Base-by-base conservation (phyloP, 2,113 vertebrate species). In the Leptocoma aspasia region DNA sequence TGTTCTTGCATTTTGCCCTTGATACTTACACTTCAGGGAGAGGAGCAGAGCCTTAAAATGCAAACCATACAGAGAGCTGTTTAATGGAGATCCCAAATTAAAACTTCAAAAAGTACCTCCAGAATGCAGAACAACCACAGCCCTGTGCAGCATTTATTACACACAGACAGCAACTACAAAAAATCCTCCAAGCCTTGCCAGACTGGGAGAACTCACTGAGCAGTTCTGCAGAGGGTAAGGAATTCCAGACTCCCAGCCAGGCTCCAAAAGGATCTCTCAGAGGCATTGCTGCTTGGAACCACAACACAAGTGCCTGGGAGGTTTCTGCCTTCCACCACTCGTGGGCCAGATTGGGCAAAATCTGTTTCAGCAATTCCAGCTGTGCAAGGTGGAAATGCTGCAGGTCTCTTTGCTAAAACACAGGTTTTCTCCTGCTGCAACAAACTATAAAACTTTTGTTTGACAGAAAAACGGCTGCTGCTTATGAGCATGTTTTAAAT, bases 261-360 rank as follows among this genome's bases (percentile, higher is more conserved):
- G 13, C 39, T 72, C 86, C 63, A 57, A 20, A 9, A 53, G 8
- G 18, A 39, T 19, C 18, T 37, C 54, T 11, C 9, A 7, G 53
- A 76, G 68, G 80, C 80, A 69, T 2, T 72, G 15, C 15, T 49
- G 5, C 17, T 49, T 41, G 31, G n/a, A 91, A 68, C 15, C 9
- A 13, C 15, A 64, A 15, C 17, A 44, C 27, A 31, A 30, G 26
- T 10, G 8, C 15, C 44, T 45, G 39, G 2, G 45, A 82, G 63
- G 35, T 28, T 64, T 64, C 9, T 75, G 27, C 53, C 44, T 35
- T 50, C 76, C 49, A 60, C 35, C 92, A 61, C 70, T 65, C 78
- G n/a, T 9, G 27, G 20, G 70, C 73, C 91, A 96, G 41, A 76
- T 14, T 73, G 75, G 87, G 90, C 24, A 92, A 92, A 95, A 90